Percentiles rank a stretch among this genome's conserved stretches.
These are phyloP conservation scores for Chloropsis cyanopogon DNA, from an alignment of 2,113 vertebrate genomes.

Conservation along the genomic window DNA sequence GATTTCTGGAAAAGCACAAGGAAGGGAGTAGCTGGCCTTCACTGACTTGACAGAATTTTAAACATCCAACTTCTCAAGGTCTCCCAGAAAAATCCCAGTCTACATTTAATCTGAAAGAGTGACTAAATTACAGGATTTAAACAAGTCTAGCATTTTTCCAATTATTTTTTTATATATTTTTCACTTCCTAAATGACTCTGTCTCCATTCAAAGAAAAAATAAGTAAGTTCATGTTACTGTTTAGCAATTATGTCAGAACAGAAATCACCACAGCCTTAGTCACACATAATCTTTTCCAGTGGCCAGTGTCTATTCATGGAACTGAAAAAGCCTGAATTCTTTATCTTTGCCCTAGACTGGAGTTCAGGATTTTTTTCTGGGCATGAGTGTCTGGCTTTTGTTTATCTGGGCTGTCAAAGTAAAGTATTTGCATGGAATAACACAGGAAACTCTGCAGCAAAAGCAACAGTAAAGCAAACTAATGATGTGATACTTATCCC, in stretches of 20 bases:
- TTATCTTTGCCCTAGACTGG: conserved; percentile 73
- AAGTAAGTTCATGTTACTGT: background rate
- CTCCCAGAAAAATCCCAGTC: background rate
- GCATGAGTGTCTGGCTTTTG: conserved; percentile 66
- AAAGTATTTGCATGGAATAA: conserved; percentile 70
- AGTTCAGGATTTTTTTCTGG: conserved; percentile 73
- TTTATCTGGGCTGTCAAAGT: conserved; percentile 76
- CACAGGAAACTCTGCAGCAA: conserved; percentile 67
- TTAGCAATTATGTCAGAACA: conserved; percentile 8
- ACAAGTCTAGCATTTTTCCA: background rate
- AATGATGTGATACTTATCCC: conserved; percentile 30
- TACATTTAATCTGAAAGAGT: background rate
- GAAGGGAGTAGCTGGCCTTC: background rate
- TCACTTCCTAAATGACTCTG: background rate
- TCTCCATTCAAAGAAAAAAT: background rate
- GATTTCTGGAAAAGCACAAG: background rate
- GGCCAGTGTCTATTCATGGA: conserved; percentile 54
- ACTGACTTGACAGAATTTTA: background rate
- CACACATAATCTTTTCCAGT: conserved; percentile 59
- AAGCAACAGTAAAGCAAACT: conserved; percentile 43
- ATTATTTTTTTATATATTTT: background rate
- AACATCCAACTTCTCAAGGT: background rate
- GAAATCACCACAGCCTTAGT: conserved; percentile 18
- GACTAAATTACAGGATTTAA: background rate
- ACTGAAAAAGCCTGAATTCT: conserved; percentile 55